Base-by-base conservation (phyloP, 92 coral and sea anemone genomes). In the Palythoa heliodiscus region DNA sequence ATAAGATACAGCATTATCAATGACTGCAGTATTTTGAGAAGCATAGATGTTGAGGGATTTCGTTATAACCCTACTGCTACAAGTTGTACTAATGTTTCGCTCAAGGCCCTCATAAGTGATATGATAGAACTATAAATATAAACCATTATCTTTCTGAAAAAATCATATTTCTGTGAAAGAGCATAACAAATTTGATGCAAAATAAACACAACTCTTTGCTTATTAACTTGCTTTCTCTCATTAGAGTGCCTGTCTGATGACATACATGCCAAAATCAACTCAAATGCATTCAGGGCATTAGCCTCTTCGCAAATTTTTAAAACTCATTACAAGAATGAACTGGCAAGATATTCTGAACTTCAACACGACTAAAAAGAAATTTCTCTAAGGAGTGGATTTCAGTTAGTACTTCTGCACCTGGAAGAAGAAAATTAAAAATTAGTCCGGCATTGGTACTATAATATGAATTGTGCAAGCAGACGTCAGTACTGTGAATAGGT, bases 1-100 rank as follows among this genome's bases (percentile, higher is more conserved):
- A 37, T 54, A 38, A 50, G 75, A 23, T 16, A 89, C 75, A 52
- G 72, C 86, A 10, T 39, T 47, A 22, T 87, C 40, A 23, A 89
- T 72, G 17, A 68, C 52, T 17, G 61, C 17, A 13, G 17, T 12
- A 58, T 78, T 84, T 9, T 69, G 50, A 35, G 70, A 20, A 24
- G 91, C 76, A 52, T 73, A 85, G 5, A 54, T 35, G 24, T 17
- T 83, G 40, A 58, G 10, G 68, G 63, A 52, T 22, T 88, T 39
- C 29, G 35, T 63, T 3, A 85, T 64, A 1, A 67, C 40, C 15
- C 91, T 25, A 15, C 88, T 82, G n/a, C 86, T 52, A 40, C 85
- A 70, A 13, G 91, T 19, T 14, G 91, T 85, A 7, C 91, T 82
- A n/a, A 85, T 24, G 1, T 43, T 64, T 69, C 86, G 14, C 39